phyloP scores from a whole-genome alignment of 2,888 invertebrate species.

The Plagodis pulveraria region DNA sequence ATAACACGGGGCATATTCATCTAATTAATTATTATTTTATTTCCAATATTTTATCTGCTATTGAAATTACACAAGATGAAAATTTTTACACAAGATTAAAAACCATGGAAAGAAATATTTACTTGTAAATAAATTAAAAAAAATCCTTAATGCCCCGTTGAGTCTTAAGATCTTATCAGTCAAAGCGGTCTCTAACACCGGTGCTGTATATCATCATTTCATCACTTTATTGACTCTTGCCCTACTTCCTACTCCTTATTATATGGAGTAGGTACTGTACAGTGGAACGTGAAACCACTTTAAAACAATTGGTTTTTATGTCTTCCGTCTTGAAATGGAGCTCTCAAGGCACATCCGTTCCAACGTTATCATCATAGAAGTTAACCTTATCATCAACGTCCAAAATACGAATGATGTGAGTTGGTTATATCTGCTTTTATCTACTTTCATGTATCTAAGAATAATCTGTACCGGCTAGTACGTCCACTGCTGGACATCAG shows the following conservation, averaged over 20 bases:
- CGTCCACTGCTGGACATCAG: no score
- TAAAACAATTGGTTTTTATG: slow-evolving; percentile 10
- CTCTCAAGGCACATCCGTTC: slow-evolving; percentile 3
- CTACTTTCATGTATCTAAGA: background rate
- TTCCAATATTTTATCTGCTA: no score
- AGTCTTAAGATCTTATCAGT: no score
- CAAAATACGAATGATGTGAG: background rate
- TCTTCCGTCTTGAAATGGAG: slow-evolving; percentile 10
- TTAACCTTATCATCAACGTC: slow-evolving; percentile 1
- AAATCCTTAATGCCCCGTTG: no score
- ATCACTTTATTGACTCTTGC: slow-evolving; percentile 6
- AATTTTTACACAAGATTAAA: no score
- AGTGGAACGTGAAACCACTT: slow-evolving; percentile 14
- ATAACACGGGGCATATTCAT: no score
- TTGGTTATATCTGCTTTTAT: background rate
- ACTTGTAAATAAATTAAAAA: no score
- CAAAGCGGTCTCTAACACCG: no score
- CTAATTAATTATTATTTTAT: no score
- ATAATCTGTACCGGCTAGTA: no score
- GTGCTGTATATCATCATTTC: background rate
- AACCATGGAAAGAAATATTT: no score
- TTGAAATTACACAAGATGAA: no score
- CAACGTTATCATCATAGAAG: background rate
- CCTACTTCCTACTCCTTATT: slow-evolving; percentile 3
- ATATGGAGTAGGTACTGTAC: background rate